These are phyloP conservation scores for Trichogramma evanescens DNA, from an alignment of 2,888 invertebrate species.

Conservation along the genomic window DNA sequence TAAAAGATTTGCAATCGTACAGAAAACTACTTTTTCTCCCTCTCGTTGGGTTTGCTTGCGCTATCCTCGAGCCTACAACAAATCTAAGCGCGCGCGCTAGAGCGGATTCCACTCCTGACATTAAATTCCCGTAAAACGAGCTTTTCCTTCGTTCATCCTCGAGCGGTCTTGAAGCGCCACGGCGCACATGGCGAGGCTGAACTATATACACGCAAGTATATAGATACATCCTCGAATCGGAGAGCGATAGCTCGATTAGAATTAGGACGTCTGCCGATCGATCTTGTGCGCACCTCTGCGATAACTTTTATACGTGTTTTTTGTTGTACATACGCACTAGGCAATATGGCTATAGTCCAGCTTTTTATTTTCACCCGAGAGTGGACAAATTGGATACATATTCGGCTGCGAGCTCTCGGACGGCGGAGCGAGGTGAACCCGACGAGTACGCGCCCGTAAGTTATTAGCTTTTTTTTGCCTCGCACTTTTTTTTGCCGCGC, in stretches of 20 bases:
- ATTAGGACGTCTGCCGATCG: constrained; percentile 14
- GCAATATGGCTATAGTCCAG: too few species aligned
- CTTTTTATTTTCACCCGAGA: too few species aligned
- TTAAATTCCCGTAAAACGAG: not conserved
- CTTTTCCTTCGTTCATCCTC: not conserved
- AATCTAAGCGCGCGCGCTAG: not conserved
- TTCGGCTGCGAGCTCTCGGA: too few species aligned
- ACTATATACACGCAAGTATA: not conserved
- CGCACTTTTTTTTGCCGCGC: too few species aligned
- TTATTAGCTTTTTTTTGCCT: too few species aligned
- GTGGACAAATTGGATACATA: too few species aligned
- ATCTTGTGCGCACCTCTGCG: constrained; percentile 12
- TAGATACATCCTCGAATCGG: not conserved
- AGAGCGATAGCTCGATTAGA: constrained; percentile 19
- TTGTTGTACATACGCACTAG: too few species aligned
- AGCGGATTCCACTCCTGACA: not conserved
- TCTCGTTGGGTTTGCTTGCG: not conserved
- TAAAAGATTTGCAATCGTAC: not conserved
- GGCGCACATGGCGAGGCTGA: not conserved
- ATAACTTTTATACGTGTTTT: constrained; percentile 18
- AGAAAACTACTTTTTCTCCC: constrained; percentile 8
- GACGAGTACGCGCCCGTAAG: too few species aligned
- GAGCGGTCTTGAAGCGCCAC: not conserved
- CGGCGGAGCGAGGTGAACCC: too few species aligned
- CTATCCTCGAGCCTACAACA: not conserved